These are phyloP conservation scores for Acronicta psi DNA, from an alignment of 2,888 invertebrate genomes.

Conservation along the genomic window DNA sequence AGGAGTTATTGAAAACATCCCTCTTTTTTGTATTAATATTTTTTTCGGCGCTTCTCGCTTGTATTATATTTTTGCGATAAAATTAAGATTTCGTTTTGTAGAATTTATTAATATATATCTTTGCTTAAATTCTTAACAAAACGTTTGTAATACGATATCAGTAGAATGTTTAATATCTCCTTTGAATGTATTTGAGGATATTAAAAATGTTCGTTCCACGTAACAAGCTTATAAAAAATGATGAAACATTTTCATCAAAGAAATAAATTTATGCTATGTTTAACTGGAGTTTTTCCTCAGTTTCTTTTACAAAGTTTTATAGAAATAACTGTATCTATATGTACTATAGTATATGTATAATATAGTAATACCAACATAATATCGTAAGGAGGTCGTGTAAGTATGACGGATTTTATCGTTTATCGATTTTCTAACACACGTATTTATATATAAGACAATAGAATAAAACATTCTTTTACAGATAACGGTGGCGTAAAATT, in stretches of 20 bases:
- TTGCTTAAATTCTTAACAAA: conserved; percentile 42
- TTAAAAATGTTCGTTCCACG: conserved; percentile 43
- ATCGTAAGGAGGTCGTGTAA: too few species aligned
- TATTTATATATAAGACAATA: too few species aligned
- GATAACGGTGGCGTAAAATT: too few species aligned
- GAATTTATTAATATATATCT: conserved; percentile 51
- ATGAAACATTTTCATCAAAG: conserved; percentile 41
- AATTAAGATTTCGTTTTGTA: conserved; percentile 43
- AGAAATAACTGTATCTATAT: too few species aligned
- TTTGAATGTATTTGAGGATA: conserved; percentile 43
- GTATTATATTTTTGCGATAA: conserved; percentile 11
- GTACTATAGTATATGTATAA: too few species aligned
- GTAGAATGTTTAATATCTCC: conserved; percentile 45
- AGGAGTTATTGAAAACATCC: conserved; percentile 43
- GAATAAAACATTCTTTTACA: too few species aligned
- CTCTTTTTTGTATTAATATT: conserved; percentile 13
- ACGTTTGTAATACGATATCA: conserved; percentile 32
- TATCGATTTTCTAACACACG: too few species aligned
- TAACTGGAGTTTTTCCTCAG: conserved; percentile 14
- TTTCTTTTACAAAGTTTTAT: conserved; percentile 1
- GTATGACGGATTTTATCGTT: too few species aligned
- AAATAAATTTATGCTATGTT: conserved; percentile 37
- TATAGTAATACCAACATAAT: too few species aligned
- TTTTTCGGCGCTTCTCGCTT: conserved; percentile 3
- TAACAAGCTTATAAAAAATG: conserved; percentile 29